Evolutionary conservation across 2,888 invertebrate genomes (phyloP).

Genomic region (Bembecia ichneumoniformis): DNA sequence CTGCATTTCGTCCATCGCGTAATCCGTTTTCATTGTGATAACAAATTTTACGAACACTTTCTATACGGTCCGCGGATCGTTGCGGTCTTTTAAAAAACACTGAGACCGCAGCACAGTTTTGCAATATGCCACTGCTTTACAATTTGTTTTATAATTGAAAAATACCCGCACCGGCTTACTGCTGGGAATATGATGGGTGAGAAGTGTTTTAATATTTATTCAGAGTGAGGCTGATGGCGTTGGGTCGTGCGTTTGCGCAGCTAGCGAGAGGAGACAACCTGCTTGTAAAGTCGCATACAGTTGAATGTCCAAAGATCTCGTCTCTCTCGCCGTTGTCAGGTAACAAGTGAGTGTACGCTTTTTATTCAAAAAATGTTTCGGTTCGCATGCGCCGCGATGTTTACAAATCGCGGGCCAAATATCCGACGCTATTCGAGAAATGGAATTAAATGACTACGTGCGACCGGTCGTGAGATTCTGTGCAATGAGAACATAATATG

Average conservation of each 20-base stretch:
- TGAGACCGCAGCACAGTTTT: conserved; percentile 40
- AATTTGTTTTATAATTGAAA: conserved; percentile 50
- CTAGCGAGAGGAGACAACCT: conserved; percentile 36
- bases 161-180: conserved; percentile 27
- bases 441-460: too few relatives aligned
- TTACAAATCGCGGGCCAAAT: conserved; percentile 13
- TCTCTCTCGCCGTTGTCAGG: conserved; percentile 37
- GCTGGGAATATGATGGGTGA: too few relatives aligned
- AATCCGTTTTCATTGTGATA: conserved; percentile 66
- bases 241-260: conserved; percentile 8
- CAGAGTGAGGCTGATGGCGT: conserved; percentile 2
- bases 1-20: conserved; percentile 68
- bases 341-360: conserved; percentile 40
- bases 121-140: conserved; percentile 27
- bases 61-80: conserved; percentile 30
- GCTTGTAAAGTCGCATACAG: conserved; percentile 44
- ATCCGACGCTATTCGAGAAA: neutral
- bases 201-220: too few relatives aligned
- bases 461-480: too few relatives aligned
- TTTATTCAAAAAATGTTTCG: conserved; percentile 38
- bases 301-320: conserved; percentile 36
- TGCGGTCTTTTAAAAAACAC: conserved; percentile 23
- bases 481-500: too few relatives aligned
- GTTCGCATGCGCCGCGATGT: conserved; percentile 11
- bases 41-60: conserved; percentile 39